These are phyloP conservation scores for Cryptus armator DNA, from an alignment of 2,888 invertebrate genomes.

Conservation along the genomic window DNA sequence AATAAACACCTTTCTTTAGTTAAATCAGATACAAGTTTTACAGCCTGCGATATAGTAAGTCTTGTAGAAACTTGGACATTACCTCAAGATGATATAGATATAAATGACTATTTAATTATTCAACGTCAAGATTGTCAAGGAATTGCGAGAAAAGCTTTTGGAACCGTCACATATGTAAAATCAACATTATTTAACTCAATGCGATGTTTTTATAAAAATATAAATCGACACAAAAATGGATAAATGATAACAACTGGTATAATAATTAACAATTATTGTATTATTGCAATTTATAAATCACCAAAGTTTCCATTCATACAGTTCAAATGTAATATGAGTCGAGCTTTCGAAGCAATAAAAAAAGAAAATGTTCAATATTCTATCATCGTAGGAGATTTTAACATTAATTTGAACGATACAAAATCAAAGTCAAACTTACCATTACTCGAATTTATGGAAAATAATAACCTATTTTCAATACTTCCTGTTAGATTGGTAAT, in stretches of 20 bases:
- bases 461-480: slow-evolving; percentile 5
- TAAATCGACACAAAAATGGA: slow-evolving; percentile 8
- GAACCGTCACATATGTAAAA: slow-evolving; percentile 28
- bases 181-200: not conserved
- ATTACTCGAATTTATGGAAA: slow-evolving; percentile 12
- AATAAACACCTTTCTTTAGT: slow-evolving; percentile 31
- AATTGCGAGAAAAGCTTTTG: slow-evolving; percentile 30
- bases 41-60: slow-evolving; percentile 27
- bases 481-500: too few relatives aligned
- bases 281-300: slow-evolving; percentile 37
- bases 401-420: too few relatives aligned
- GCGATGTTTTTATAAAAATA: slow-evolving; percentile 21
- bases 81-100: slow-evolving; percentile 28
- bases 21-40: slow-evolving; percentile 26
- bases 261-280: slow-evolving; percentile 22
- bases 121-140: slow-evolving; percentile 30
- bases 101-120: slow-evolving; percentile 33
- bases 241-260: slow-evolving; percentile 34
- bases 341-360: too few relatives aligned
- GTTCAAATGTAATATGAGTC: too few relatives aligned
- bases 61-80: slow-evolving; percentile 44
- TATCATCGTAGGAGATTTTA: too few relatives aligned
- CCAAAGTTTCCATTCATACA: slow-evolving; percentile 9
- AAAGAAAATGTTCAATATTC: too few relatives aligned
- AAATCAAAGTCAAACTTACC: not conserved